phyloP scores from a whole-genome alignment of 1,140 invertebrate species.

The Pseudomyrmex cubaensis region DNA sequence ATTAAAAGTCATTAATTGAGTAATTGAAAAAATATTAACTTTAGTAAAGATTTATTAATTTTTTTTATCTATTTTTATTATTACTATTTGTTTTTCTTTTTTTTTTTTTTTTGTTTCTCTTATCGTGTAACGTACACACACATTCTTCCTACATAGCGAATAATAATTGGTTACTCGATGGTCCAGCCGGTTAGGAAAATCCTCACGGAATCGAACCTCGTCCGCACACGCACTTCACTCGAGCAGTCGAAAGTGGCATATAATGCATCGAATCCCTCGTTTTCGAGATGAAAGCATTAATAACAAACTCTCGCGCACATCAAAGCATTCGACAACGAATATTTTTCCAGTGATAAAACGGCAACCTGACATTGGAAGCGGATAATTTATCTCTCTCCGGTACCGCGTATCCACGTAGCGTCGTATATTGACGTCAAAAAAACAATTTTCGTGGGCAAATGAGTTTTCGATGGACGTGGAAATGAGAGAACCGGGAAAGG shows the following conservation, averaged over 20 bases:
- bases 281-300: constrained; percentile 53
- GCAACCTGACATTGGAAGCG: constrained; percentile 11
- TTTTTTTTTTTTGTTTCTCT: too few relatives aligned
- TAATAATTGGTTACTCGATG: neutral
- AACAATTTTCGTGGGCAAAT: constrained; percentile 62
- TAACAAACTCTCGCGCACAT: constrained; percentile 30
- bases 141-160: too few relatives aligned
- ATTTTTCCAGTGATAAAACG: constrained; percentile 44
- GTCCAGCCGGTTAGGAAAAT: neutral
- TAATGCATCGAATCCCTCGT: constrained; percentile 3
- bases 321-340: constrained; percentile 41
- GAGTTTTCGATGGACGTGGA: constrained; percentile 45
- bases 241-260: constrained; percentile 23
- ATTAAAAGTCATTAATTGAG: too few relatives aligned
- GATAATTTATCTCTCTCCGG: constrained; percentile 64
- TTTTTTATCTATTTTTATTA: too few relatives aligned
- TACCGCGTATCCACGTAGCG: neutral
- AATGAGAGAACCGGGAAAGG: constrained; percentile 26
- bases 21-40: too few relatives aligned
- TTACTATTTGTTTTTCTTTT: too few relatives aligned
- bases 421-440: constrained; percentile 28
- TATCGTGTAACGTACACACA: too few relatives aligned
- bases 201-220: constrained; percentile 15
- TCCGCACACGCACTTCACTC: neutral
- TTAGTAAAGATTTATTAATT: too few relatives aligned